Conservation (phyloP, 2,797 vertebrate species). For the Vultur gryphus region DNA sequence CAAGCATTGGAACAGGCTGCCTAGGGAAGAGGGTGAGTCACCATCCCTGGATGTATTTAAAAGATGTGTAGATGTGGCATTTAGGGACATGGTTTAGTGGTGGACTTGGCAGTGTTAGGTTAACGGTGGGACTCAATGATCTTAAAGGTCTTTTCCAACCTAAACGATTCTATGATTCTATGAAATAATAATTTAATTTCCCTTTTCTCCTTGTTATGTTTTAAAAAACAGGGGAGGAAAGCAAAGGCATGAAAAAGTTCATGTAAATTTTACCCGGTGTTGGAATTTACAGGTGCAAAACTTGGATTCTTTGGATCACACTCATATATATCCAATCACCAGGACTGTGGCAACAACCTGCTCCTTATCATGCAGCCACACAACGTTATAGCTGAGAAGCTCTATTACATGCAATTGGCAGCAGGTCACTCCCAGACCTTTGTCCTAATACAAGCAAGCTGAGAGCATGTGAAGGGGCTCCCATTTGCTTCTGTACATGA, state of each 20-base stretch:
- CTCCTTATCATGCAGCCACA: background rate
- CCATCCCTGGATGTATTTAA: background rate
- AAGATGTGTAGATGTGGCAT: rapidly evolving
- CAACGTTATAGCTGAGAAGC: background rate
- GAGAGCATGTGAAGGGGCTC: background rate
- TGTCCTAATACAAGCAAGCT: background rate
- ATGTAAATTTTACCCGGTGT: background rate
- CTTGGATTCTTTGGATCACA: background rate
- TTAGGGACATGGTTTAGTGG: background rate
- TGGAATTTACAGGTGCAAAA: background rate
- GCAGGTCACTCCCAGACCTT: background rate
- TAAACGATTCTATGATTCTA: background rate
- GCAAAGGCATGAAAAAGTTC: rapidly evolving
- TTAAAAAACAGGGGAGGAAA: background rate
- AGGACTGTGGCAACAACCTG: background rate
- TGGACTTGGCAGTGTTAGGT: background rate
- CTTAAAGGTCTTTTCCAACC: background rate
- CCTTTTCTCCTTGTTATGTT: background rate
- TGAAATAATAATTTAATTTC: background rate
- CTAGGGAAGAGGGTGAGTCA: background rate
- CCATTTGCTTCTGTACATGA: background rate
- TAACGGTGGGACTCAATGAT: background rate
- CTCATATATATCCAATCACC: rapidly evolving
- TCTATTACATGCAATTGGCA: background rate
- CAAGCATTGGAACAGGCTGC: background rate